Evolutionary conservation across 2,888 invertebrate genomes (phyloP).

Genomic region (Cerceris rybyensis): DNA sequence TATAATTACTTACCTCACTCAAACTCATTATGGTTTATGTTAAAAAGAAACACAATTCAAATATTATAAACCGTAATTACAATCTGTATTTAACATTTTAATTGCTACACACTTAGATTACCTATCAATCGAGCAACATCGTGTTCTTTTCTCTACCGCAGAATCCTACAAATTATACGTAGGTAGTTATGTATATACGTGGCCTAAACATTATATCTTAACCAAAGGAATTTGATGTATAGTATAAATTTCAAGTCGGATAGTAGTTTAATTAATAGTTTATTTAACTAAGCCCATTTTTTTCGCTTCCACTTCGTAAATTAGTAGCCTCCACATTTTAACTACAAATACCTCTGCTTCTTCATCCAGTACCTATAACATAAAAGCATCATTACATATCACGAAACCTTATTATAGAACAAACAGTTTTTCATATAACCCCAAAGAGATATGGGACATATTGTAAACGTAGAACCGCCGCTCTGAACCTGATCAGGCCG

Average conservation of each 20-base stretch:
- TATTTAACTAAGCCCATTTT: slow-evolving; percentile 94
- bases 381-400: slow-evolving; percentile 6
- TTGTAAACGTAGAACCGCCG: too few species aligned
- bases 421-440: not conserved
- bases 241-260: slow-evolving; percentile 72
- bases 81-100: slow-evolving; percentile 71
- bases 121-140: slow-evolving; percentile 57
- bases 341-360: slow-evolving; percentile 99
- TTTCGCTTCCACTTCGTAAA: slow-evolving; percentile 99
- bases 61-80: slow-evolving; percentile 74
- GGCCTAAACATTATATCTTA: slow-evolving; percentile 72
- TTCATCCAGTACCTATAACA: slow-evolving; percentile 96
- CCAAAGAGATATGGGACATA: too few species aligned
- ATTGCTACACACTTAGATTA: slow-evolving; percentile 68
- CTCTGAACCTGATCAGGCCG: too few species aligned
- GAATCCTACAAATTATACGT: slow-evolving; percentile 62
- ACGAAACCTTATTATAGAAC: not conserved
- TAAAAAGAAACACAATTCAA: slow-evolving; percentile 40
- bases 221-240: slow-evolving; percentile 71
- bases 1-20: not conserved
- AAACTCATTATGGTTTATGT: slow-evolving; percentile 26
- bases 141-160: slow-evolving; percentile 44
- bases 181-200: slow-evolving; percentile 64
- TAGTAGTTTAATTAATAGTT: slow-evolving; percentile 68
- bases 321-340: slow-evolving; percentile 99